Conservation (phyloP, 2,113 vertebrate genomes). For the Calidris pygmaea region DNA sequence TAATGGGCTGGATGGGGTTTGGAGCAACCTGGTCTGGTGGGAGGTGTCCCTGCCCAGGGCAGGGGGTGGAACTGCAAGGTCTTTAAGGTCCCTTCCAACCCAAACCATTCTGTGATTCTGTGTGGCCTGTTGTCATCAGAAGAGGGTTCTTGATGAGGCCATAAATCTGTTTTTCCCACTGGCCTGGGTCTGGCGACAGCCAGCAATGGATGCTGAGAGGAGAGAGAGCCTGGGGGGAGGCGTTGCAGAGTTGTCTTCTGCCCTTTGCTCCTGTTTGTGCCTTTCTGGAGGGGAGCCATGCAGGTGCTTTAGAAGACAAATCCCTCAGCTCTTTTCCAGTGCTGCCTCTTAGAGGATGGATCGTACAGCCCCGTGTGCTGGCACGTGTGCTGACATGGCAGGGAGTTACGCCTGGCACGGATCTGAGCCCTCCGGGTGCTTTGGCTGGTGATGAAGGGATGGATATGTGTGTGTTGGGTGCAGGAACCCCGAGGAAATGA, state of each 20-base stretch:
- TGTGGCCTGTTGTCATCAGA: not conserved
- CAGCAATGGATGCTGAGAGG: not conserved
- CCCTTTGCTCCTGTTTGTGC: not conserved
- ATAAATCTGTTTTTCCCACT: not conserved
- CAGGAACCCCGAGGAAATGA: not conserved
- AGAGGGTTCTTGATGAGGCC: too few relatives aligned
- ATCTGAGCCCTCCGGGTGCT: not conserved
- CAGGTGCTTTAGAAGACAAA: not conserved
- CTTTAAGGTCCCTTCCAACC: not conserved
- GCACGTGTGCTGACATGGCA: not conserved
- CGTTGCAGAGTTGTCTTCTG: accelerated
- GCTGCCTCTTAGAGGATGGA: not conserved
- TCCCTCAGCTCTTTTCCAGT: not conserved
- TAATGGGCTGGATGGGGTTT: too few relatives aligned
- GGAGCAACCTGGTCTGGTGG: too few relatives aligned
- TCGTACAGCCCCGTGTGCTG: not conserved
- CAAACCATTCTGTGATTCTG: not conserved
- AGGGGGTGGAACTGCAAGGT: too few relatives aligned
- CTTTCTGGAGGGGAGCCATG: not conserved
- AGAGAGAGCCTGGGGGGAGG: not conserved
- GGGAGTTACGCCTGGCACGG: not conserved
- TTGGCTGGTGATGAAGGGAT: not conserved
- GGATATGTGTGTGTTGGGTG: not conserved
- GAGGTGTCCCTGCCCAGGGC: too few relatives aligned
- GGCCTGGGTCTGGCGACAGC: too few relatives aligned